Evolutionary conservation across 1,140 invertebrate species (phyloP).

Genomic region (Stenopsyche tienmushanensis): DNA sequence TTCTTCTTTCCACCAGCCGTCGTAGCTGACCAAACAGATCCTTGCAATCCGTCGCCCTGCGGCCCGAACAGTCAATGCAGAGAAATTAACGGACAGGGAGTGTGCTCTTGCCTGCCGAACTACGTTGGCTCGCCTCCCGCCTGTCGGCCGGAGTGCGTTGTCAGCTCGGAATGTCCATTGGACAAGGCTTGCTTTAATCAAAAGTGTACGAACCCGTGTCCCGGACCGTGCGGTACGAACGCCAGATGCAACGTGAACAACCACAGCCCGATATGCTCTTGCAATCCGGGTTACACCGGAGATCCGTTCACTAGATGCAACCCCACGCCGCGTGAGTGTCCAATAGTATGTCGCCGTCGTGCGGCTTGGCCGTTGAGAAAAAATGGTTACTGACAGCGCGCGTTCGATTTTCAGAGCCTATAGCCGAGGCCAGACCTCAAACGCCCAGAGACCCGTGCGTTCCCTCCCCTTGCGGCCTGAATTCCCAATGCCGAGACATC

Average conservation of each 20-base stretch:
- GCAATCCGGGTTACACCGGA: slow-evolving; percentile 60
- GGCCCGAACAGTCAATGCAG: slow-evolving; percentile 50
- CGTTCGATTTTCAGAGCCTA: slow-evolving; percentile 19
- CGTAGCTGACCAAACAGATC: slow-evolving; percentile 57
- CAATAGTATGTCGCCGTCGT: background rate
- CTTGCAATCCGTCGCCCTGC: slow-evolving; percentile 55
- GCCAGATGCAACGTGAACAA: slow-evolving; percentile 65
- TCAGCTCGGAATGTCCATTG: slow-evolving; percentile 63
- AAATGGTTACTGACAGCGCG: background rate
- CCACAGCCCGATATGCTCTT: slow-evolving; percentile 64
- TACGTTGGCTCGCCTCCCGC: slow-evolving; percentile 55
- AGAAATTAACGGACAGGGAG: slow-evolving; percentile 45
- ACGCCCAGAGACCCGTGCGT: slow-evolving; percentile 59
- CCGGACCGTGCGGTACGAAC: slow-evolving; percentile 62
- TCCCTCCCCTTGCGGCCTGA: slow-evolving; percentile 68
- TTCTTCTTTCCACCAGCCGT: slow-evolving; percentile 61
- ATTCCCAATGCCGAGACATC: slow-evolving; percentile 64
- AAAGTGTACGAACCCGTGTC: slow-evolving; percentile 65
- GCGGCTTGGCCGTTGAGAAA: background rate
- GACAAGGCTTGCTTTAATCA: slow-evolving; percentile 62
- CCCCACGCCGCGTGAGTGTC: slow-evolving; percentile 44
- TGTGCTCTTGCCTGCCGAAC: slow-evolving; percentile 54
- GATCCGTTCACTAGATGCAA: slow-evolving; percentile 67
- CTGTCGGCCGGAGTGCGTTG: slow-evolving; percentile 64
- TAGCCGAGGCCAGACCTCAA: slow-evolving; percentile 31